Base-by-base conservation (phyloP, 2,113 vertebrate species). In the Oreochromis niloticus region DNA sequence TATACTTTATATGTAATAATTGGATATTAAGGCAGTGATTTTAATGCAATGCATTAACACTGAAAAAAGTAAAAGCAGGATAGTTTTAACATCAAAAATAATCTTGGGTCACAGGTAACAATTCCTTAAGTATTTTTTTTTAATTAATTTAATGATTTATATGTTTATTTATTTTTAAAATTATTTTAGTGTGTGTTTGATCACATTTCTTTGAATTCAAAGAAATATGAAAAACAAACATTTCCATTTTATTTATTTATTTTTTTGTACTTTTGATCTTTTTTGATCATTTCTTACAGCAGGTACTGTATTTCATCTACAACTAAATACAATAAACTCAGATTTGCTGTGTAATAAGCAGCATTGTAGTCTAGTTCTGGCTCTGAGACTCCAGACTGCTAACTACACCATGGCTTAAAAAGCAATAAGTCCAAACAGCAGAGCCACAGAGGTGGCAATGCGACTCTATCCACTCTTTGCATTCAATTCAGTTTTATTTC, bases 401-500 rank as follows among this genome's bases (percentile, higher is more conserved):
- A 27, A 87, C 22, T 46, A 55, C 34, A 79, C 90, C 30, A 89
- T 9, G 11, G 54, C 46, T 5, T 46, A 78, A 11, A 90, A 81
- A n/a, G 14, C 30, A 22, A 80, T 1, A 14, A 56, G 56, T 17
- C 39, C 88, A 3, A 87, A 22, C 68, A 94, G 85, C 68, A 91
- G 81, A 11, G 13, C 3, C 46, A 75, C 1, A 11, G 84, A 84
- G 41, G 10, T 17, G 61, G 75, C 22, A 73, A 24, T 32, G 79
- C 3, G 19, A 32, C 71, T 83, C 61, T 83, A 52, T 30, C 81
- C 80, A 1, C 6, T 87, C 11, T 3, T 54, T 55, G 85, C 1
- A 27, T 17, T 16, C 12, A 14, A 11, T 55, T 22, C 0, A 0
- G n/a, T 54, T 54, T 54, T 2, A 54, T 54, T 22, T n/a, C 10